Evolutionary conservation across 2,888 invertebrate species (phyloP).

Genomic region (Hermodice carunculata): DNA sequence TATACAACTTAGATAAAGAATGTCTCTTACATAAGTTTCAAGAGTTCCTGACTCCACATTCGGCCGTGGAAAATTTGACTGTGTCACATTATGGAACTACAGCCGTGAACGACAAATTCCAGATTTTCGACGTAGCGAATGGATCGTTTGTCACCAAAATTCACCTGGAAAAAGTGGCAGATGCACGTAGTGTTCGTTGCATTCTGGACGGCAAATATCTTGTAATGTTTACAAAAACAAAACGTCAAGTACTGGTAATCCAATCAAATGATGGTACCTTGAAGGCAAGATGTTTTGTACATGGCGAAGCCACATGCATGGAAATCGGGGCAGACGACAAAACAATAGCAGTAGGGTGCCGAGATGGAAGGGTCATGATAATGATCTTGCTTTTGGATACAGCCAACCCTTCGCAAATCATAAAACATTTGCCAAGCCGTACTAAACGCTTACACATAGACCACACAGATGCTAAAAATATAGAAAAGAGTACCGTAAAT

Average conservation of each 20-base stretch:
- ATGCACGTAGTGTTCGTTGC: constrained; percentile 23
- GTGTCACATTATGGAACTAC: constrained; percentile 45
- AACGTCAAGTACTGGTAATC: constrained; percentile 45
- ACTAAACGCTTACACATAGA: no score
- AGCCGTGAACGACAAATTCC: constrained; percentile 45
- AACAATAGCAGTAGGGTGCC: constrained; percentile 57
- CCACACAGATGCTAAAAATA: no score
- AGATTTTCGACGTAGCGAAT: constrained; percentile 35
- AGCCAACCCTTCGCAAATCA: no score
- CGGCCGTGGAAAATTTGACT: constrained; percentile 34
- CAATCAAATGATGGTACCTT: constrained; percentile 44
- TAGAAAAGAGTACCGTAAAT: no score
- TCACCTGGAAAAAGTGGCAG: background rate
- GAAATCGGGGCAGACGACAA: constrained; percentile 53
- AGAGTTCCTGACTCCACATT: constrained; percentile 39
- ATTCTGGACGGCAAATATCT: constrained; percentile 54
- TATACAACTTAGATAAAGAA: constrained; percentile 48
- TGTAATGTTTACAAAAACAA: constrained; percentile 47
- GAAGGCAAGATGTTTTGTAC: constrained; percentile 45
- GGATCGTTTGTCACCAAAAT: constrained; percentile 3
- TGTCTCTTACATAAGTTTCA: constrained; percentile 44
- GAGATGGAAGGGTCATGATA: constrained; percentile 59
- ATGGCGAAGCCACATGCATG: constrained; percentile 51
- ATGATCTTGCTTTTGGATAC: no score
- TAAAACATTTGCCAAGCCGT: no score